Percentiles rank a stretch among this genome's conserved stretches.
Conservation (phyloP, 1,140 invertebrate genomes). For the Microvelia longipes region DNA sequence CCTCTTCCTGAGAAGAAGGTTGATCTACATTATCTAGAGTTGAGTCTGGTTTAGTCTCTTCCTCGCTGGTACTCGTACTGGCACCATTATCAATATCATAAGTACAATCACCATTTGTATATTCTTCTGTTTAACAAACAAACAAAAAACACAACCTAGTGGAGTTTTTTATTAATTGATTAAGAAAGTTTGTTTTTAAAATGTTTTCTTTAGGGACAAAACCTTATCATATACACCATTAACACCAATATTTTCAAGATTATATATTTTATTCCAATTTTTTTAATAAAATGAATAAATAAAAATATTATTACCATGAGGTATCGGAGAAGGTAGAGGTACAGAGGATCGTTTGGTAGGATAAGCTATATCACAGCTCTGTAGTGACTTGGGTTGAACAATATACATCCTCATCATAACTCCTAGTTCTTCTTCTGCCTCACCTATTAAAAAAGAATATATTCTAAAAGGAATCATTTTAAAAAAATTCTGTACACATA, state of each 20-base stretch:
- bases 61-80: not conserved
- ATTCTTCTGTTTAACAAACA: too few species aligned
- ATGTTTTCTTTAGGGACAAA: too few species aligned
- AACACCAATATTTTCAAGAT: too few species aligned
- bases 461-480: too few species aligned
- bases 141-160: too few species aligned
- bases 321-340: conserved; percentile 12
- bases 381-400: conserved; percentile 74
- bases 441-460: conserved; percentile 22
- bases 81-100: not conserved
- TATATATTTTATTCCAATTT: too few species aligned
- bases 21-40: not conserved
- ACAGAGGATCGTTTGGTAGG: not conserved
- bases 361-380: conserved; percentile 69
- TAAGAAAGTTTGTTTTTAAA: too few species aligned
- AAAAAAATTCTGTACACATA: too few species aligned
- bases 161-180: too few species aligned
- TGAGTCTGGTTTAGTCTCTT: not conserved
- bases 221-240: too few species aligned
- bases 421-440: conserved; percentile 30
- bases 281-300: too few species aligned
- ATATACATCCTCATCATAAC: conserved; percentile 59
- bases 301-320: not conserved
- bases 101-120: not conserved
- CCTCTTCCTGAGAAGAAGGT: not conserved